Percentiles rank a stretch among this genome's conserved stretches.
phyloP scores from a whole-genome alignment of 2,113 vertebrate species.

The Sorex fumeus region DNA sequence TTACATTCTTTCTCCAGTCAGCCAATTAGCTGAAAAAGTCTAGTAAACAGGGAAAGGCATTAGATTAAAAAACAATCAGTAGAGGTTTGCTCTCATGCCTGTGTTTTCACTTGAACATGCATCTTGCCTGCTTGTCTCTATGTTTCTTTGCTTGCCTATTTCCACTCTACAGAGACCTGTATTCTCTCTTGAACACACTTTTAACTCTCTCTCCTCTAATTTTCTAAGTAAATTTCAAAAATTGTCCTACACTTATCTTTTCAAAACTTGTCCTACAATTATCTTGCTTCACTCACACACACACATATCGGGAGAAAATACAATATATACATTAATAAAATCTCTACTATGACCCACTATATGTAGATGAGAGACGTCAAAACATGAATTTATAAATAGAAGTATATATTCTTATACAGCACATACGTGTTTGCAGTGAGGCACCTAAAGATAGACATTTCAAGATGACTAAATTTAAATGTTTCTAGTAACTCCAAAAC shows the following conservation, averaged over 20 bases:
- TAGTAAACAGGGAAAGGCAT: neutral
- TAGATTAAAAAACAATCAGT: too few species aligned
- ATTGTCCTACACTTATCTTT: too few species aligned
- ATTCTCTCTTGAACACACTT: too few species aligned
- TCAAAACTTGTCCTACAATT: too few species aligned
- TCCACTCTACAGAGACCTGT: too few species aligned
- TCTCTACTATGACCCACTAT: neutral
- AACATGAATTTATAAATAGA: conserved; percentile 50
- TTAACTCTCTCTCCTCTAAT: too few species aligned
- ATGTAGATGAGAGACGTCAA: conserved; percentile 3
- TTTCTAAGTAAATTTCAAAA: too few species aligned
- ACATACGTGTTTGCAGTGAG: conserved; percentile 18
- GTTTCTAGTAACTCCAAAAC: conserved; percentile 33
- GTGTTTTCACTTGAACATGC: too few species aligned
- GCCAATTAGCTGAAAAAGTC: conserved; percentile 47
- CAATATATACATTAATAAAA: neutral
- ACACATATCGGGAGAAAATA: neutral
- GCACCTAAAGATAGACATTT: conserved; percentile 41
- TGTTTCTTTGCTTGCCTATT: too few species aligned
- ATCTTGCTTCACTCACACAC: too few species aligned
- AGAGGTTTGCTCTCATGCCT: too few species aligned
- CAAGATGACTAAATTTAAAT: conserved; percentile 33
- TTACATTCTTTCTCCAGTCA: neutral
- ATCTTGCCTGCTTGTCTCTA: too few species aligned
- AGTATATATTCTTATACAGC: conserved; percentile 12